Percentiles rank a stretch among this genome's conserved stretches.
These are phyloP conservation scores for Calonectris borealis DNA, from an alignment of 2,113 vertebrate genomes.

Conservation along the genomic window DNA sequence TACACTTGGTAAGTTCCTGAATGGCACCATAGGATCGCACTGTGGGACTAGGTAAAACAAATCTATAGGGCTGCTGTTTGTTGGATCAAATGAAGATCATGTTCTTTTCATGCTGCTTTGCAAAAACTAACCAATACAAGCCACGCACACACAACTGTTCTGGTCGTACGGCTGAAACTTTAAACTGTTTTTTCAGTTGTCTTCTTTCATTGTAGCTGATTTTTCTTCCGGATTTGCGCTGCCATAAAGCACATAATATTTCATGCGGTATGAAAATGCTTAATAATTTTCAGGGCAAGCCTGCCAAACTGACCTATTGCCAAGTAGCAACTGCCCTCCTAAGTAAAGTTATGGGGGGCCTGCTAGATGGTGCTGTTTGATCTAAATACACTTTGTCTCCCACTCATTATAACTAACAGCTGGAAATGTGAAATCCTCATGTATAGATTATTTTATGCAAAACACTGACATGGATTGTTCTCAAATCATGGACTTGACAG, in stretches of 20 bases:
- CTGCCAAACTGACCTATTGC: constrained; percentile 18
- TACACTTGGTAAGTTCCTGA: not conserved
- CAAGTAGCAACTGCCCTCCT: constrained; percentile 42
- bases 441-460: not conserved
- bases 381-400: constrained; percentile 63
- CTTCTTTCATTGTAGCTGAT: not conserved
- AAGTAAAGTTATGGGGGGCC: constrained; percentile 61
- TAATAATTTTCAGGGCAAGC: not conserved
- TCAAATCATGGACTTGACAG: not conserved
- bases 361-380: constrained; percentile 83
- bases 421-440: constrained; percentile 24
- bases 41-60: not conserved
- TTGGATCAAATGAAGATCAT: not conserved
- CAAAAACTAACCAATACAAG: not conserved
- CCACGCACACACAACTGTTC: not conserved
- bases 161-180: not conserved
- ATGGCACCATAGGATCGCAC: not conserved
- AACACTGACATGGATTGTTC: constrained; percentile 12
- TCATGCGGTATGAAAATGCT: not conserved
- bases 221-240: not conserved
- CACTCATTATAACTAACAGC: constrained; percentile 34
- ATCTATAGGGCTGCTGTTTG: not conserved
- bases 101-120: not conserved
- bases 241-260: not conserved
- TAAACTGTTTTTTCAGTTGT: accelerated